These are phyloP conservation scores for Glyphotaelius pellucidus DNA, from an alignment of 2,888 invertebrate species.

Conservation along the genomic window DNA sequence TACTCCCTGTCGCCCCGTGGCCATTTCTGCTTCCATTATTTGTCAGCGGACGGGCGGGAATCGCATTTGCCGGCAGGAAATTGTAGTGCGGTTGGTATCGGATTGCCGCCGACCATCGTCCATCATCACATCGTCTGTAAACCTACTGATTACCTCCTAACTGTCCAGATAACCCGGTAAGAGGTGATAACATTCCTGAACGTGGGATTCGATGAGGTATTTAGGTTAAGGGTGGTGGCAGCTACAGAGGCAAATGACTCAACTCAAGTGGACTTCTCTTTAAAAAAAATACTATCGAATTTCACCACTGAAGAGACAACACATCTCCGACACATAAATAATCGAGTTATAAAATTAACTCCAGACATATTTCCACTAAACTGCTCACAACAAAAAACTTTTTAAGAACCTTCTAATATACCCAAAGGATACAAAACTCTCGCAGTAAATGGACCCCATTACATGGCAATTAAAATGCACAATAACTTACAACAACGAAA, in stretches of 20 bases:
- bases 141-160: not conserved
- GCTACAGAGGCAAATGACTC: not conserved
- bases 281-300: not conserved
- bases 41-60: conserved; percentile 14
- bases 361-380: not conserved
- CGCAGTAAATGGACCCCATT: not conserved
- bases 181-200: not conserved
- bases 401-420: not conserved
- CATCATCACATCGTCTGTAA: not conserved
- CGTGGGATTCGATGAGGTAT: not conserved
- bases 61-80: conserved; percentile 14
- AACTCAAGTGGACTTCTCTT: not conserved
- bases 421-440: not conserved
- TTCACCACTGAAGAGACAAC: not conserved
- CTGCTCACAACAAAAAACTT: not conserved
- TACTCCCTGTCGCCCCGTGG: not conserved
- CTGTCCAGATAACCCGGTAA: not conserved
- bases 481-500: not conserved
- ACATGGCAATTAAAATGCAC: not conserved
- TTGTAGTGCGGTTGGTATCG: conserved; percentile 18
- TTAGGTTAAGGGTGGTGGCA: not conserved
- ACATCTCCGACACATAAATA: too few species aligned
- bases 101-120: not conserved
- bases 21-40: conserved; percentile 16
- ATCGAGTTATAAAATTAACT: too few species aligned